These are phyloP conservation scores for Tor tambroides DNA, from an alignment of 2,113 vertebrate genomes.

Conservation along the genomic window DNA sequence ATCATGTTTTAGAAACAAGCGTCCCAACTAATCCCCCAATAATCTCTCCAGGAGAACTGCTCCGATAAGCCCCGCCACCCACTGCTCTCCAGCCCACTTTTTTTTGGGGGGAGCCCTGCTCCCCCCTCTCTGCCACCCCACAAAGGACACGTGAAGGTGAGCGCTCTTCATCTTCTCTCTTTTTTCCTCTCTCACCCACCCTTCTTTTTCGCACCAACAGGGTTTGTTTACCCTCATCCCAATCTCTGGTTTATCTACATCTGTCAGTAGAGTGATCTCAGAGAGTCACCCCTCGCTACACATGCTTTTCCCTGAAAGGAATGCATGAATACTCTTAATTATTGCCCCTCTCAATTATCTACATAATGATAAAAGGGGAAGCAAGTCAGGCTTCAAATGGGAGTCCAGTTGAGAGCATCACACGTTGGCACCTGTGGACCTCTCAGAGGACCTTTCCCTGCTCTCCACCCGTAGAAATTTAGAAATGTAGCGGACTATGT, in stretches of 20 bases:
- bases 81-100: constrained; percentile 76
- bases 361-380: constrained; percentile 48
- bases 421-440: constrained; percentile 34
- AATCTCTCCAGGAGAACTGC: constrained; percentile 82
- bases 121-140: constrained; percentile 50
- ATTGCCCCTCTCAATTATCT: constrained; percentile 55
- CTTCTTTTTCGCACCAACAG: constrained; percentile 55
- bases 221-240: constrained; percentile 64
- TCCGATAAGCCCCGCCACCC: constrained; percentile 80
- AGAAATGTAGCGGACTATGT: not conserved
- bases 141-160: constrained; percentile 55
- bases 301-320: constrained; percentile 48
- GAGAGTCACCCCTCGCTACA: constrained; percentile 57
- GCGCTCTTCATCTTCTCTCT: constrained; percentile 53
- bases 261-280: constrained; percentile 50
- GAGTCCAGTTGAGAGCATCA: constrained; percentile 30
- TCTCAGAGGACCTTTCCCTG: not conserved
- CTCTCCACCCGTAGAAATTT: not conserved
- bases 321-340: constrained; percentile 62
- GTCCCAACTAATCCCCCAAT: constrained; percentile 81
- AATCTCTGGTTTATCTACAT: constrained; percentile 56
- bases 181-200: constrained; percentile 58
- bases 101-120: constrained; percentile 64
- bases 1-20: constrained; percentile 87
- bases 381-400: constrained; percentile 32